Evolutionary conservation across 2,888 invertebrate species (phyloP).

Genomic region (Hedya salicella): DNA sequence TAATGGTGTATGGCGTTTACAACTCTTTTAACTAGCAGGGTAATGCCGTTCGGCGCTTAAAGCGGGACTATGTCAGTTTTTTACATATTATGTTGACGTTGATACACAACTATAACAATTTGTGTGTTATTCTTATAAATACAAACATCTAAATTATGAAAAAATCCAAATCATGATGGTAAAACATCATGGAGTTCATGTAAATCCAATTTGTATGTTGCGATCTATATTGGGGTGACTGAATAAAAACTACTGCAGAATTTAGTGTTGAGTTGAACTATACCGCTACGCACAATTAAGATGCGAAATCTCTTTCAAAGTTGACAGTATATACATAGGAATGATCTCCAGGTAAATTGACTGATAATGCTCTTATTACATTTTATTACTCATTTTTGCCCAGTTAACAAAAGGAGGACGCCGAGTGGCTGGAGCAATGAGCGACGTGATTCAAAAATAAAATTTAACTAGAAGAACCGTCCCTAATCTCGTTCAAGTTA

Average conservation of each 20-base stretch:
- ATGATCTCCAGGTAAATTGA: no score
- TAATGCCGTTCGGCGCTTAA: background rate
- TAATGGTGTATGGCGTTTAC: background rate
- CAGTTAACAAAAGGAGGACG: background rate
- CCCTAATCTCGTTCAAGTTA: constrained; percentile 37
- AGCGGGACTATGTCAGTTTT: background rate
- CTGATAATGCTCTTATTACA: background rate
- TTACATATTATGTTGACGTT: background rate
- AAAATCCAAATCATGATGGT: no score
- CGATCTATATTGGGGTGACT: no score
- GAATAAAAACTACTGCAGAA: no score
- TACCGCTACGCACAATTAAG: no score
- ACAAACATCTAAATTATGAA: no score
- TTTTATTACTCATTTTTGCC: background rate
- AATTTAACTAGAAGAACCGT: constrained; percentile 12
- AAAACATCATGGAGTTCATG: no score
- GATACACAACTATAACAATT: background rate
- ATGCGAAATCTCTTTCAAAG: no score
- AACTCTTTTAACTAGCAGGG: background rate
- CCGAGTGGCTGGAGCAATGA: constrained; percentile 1
- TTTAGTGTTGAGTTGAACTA: no score
- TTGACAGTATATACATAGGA: no score
- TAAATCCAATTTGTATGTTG: no score
- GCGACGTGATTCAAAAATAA: constrained; percentile 9
- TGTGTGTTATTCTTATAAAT: no score